These are phyloP conservation scores for Lepidurus arcticus DNA, from an alignment of 1,140 invertebrate species.

Conservation along the genomic window DNA sequence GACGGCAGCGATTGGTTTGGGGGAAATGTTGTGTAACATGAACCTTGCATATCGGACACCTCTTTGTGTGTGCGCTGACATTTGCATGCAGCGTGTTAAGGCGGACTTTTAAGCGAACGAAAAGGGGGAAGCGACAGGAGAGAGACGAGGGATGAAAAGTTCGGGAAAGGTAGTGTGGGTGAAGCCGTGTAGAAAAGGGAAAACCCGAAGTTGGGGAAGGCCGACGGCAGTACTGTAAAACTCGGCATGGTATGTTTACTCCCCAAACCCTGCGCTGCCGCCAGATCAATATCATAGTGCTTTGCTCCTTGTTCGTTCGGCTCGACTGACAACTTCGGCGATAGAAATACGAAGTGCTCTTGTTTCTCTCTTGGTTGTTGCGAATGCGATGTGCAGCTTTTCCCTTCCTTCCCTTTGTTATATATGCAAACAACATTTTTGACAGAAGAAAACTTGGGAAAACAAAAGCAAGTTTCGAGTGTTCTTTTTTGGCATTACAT, in stretches of 20 bases:
- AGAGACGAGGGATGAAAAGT: background rate
- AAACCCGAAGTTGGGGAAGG: background rate
- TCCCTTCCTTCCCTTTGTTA: background rate
- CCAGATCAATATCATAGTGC: constrained; percentile 5
- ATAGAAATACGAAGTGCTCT: background rate
- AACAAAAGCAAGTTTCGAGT: no score
- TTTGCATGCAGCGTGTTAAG: no score
- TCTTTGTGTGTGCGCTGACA: no score
- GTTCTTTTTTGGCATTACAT: no score
- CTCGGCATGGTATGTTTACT: background rate
- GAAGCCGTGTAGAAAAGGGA: background rate
- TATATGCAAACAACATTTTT: no score
- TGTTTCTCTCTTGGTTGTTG: background rate
- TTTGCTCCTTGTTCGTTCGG: constrained; percentile 21
- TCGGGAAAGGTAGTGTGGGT: background rate
- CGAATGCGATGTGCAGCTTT: background rate
- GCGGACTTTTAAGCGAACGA: no score
- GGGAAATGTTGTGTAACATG: no score
- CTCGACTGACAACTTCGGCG: constrained; percentile 1
- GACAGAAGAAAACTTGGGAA: no score
- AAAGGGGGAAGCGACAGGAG: no score
- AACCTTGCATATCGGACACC: no score
- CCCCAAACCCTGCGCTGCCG: constrained; percentile 4
- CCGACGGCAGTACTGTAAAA: background rate
- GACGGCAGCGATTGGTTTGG: no score